Evolutionary conservation across 2,797 vertebrate genomes (phyloP), one percentile per base, ranked within the genome.

Genomic region (Microhierax caerulescens): DNA sequence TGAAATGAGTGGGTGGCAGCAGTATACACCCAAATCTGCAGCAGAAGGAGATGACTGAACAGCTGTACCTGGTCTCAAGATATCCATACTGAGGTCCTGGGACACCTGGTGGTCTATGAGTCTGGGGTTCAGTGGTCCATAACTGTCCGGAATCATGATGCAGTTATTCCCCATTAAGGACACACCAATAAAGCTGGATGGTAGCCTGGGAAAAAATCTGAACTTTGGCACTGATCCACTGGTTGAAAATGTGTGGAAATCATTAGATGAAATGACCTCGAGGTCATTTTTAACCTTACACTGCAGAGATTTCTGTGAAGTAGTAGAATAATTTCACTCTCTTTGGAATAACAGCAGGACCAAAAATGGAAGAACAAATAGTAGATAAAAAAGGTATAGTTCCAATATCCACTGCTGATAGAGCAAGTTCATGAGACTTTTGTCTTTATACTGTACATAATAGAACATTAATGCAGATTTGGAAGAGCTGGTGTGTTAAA

Each of bases 361-460:
- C 95, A 60, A 97, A 96, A 95, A 69, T 51, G 84, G 86, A 97
- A 93, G 34, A 92, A 65, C 34, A 87, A 91, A 97, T 97, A 91
- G 85, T n/a, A 93, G 92, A 93, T 91, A n/a, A 95, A 93, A 93
- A 96, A 63, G 9, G 56, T 96, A 54, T 41, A 41, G 37, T 82
- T 82, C 37, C 24, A 45, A 13, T 76, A 85, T 50, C 30, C 47
- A 51, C 56, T 90, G 85, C 75, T 28, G n/a, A 70, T 7, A 78
- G 32, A 87, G 69, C 36, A 96, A 95, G 95, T 91, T 97, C 83
- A 93, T 88, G 82, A 97, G 89, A 85, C 72, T 88, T 92, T 96
- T 94, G 54, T 98, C 47, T 94, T 97, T 88, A 79, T 70, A 27
- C 11, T 70, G 34, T 51, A 86, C 48, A 59, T 94, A 97, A 96